Evolutionary conservation across 2,797 vertebrate species (phyloP), one percentile per base, ranked within the genome.

Genomic region (Psittacula echo): DNA sequence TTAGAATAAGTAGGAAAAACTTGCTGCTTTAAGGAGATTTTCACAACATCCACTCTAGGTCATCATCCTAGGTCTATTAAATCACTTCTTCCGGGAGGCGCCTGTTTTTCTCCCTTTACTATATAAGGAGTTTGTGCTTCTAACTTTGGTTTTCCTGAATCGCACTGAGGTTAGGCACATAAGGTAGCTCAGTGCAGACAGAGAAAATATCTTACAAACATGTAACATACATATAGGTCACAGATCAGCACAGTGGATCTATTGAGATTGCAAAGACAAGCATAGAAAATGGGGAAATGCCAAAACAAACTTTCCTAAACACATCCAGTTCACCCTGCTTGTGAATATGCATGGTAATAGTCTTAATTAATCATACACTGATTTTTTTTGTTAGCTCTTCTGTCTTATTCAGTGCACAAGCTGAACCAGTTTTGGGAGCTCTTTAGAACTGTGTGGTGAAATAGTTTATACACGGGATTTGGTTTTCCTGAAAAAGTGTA

Each of bases 41-140:
- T 82, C 77, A 90, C 80, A 95, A 90, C 60, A 84, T 90, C 90
- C 74, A 92, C 86, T 89, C 82, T 67, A 92, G 90, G 90, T 89
- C 74, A 84, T 79, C 74, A 48, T 73, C 62, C 23, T 37, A 14
- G 51, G 66, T 71, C 88, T 94, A 19, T 89, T 90, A 85, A 90
- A 79, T 90, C 67, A 76, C 54, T 84, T 82, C 88, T 86, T 93
- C 85, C 1, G 4, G 83, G 70, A 90, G 85, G 44, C 2, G 5
- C 42, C 88, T 94, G 76, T 74, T 95, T 96, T 93, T 89, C 72
- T 95, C 32, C 42, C 74, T 92, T 92, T 92, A 87, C 94, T 97
- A 73, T 92, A 90, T 93, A 92, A 85, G 92, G 93, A 85, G 21
- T 60, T 85, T 61, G 37, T 96, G 77, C 71, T 93, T 91, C 90